Evolutionary conservation across 2,797 vertebrate genomes (phyloP).

Genomic region (Parauchenoglanis punctatus): DNA sequence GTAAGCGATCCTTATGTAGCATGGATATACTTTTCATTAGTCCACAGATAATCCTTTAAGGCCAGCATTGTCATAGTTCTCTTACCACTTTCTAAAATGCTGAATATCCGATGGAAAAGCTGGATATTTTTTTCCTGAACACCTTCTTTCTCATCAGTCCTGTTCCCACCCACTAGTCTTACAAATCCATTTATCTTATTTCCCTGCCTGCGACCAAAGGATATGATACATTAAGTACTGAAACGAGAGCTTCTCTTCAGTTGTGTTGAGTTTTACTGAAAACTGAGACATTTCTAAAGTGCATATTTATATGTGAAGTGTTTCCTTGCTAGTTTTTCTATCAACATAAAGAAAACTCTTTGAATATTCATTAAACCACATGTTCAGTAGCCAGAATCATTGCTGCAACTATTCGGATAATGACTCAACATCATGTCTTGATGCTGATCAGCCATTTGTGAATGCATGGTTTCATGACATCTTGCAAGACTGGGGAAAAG

Average conservation of each 20-base stretch:
- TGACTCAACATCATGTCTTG: not conserved
- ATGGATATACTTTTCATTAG: slow-evolving; percentile 55
- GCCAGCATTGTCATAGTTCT: slow-evolving; percentile 50
- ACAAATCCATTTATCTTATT: slow-evolving; percentile 65
- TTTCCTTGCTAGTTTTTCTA: slow-evolving; percentile 58
- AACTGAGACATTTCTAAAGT: slow-evolving; percentile 60
- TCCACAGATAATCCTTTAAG: slow-evolving; percentile 48
- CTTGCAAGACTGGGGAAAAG: not conserved
- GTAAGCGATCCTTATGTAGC: slow-evolving; percentile 50
- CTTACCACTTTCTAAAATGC: slow-evolving; percentile 59
- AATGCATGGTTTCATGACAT: not conserved
- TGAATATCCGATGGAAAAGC: slow-evolving; percentile 60
- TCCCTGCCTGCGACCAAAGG: slow-evolving; percentile 62
- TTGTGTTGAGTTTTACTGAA: slow-evolving; percentile 64
- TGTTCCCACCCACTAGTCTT: slow-evolving; percentile 64
- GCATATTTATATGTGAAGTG: slow-evolving; percentile 48
- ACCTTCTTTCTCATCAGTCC: slow-evolving; percentile 53
- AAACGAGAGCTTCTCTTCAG: slow-evolving; percentile 44
- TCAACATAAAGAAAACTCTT: slow-evolving; percentile 6
- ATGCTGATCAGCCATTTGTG: not conserved
- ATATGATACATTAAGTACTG: slow-evolving; percentile 47
- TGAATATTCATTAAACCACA: not conserved
- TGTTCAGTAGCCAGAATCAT: not conserved
- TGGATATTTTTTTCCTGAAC: slow-evolving; percentile 50
- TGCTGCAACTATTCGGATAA: slow-evolving; percentile 16